Conservation (phyloP, 2,888 invertebrate genomes). For the Parnassius orleans region DNA sequence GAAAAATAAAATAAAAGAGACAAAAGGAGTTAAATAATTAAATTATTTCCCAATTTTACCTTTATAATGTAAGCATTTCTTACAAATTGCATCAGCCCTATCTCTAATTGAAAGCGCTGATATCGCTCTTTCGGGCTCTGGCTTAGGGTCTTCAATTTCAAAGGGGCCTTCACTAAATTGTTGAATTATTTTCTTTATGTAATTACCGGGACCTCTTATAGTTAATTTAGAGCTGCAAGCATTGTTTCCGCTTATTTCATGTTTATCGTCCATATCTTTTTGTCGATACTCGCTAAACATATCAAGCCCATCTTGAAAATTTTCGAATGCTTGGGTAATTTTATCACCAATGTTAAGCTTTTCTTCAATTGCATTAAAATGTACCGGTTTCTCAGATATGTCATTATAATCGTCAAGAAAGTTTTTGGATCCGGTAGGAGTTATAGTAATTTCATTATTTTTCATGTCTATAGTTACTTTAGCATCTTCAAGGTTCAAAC, state of each 20-base stretch:
- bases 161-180: constrained; percentile 75
- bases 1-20: background rate
- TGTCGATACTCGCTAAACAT: constrained; percentile 52
- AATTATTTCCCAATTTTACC: constrained; percentile 63
- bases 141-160: constrained; percentile 62
- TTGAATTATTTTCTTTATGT: constrained; percentile 73
- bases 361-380: constrained; percentile 56
- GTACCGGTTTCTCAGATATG: constrained; percentile 39
- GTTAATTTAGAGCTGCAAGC: constrained; percentile 56
- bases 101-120: constrained; percentile 63
- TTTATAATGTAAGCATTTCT: constrained; percentile 76
- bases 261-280: constrained; percentile 40
- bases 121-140: constrained; percentile 61
- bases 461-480: constrained; percentile 67
- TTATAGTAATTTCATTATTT: constrained; percentile 69
- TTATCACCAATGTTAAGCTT: constrained; percentile 64
- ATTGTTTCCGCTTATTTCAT: constrained; percentile 39
- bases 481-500: constrained; percentile 61
- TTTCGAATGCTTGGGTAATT: constrained; percentile 60
- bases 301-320: constrained; percentile 66
- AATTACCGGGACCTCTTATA: constrained; percentile 70
- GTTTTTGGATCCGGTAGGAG: constrained; percentile 62
- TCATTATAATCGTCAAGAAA: constrained; percentile 40
- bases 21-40: background rate
- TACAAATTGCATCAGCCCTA: constrained; percentile 74